Evolutionary conservation across 2,797 vertebrate genomes (phyloP).

Genomic region (Ptychobarbus kaznakovi): DNA sequence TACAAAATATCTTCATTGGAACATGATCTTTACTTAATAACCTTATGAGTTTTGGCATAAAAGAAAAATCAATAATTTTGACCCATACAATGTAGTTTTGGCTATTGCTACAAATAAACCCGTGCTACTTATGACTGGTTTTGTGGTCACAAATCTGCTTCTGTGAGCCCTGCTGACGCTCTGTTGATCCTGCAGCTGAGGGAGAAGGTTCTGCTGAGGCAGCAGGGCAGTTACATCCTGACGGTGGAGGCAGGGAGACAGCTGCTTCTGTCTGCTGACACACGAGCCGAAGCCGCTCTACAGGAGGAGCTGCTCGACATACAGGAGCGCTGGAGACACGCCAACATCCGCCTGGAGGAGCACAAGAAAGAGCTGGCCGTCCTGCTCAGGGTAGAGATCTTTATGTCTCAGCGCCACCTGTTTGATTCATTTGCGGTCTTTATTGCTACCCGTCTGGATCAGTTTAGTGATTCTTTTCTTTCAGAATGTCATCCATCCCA

Average conservation of each 20-base stretch:
- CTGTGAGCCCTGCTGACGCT: background rate
- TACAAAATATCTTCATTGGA: no score
- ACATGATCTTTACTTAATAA: no score
- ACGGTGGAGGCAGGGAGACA: conserved; percentile 93
- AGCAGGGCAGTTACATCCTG: conserved; percentile 95
- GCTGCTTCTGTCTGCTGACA: conserved; percentile 88
- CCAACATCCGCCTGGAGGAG: conserved; percentile 84
- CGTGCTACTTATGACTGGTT: no score
- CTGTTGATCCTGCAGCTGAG: conserved; percentile 83
- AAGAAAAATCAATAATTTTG: no score
- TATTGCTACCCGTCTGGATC: background rate
- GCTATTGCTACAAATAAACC: no score
- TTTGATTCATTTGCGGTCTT: background rate
- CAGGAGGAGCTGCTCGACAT: conserved; percentile 91
- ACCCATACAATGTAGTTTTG: no score
- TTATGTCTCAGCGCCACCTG: background rate
- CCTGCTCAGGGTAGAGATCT: conserved; percentile 82
- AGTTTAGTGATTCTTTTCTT: background rate
- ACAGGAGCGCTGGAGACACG: conserved; percentile 90
- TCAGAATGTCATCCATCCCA: background rate
- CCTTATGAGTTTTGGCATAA: no score
- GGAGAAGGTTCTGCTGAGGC: conserved; percentile 90
- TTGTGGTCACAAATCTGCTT: background rate
- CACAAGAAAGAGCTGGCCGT: conserved; percentile 88
- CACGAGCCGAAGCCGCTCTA: conserved; percentile 82